phyloP scores from a whole-genome alignment of 2,113 vertebrate species.

The Paralichthys olivaceus region DNA sequence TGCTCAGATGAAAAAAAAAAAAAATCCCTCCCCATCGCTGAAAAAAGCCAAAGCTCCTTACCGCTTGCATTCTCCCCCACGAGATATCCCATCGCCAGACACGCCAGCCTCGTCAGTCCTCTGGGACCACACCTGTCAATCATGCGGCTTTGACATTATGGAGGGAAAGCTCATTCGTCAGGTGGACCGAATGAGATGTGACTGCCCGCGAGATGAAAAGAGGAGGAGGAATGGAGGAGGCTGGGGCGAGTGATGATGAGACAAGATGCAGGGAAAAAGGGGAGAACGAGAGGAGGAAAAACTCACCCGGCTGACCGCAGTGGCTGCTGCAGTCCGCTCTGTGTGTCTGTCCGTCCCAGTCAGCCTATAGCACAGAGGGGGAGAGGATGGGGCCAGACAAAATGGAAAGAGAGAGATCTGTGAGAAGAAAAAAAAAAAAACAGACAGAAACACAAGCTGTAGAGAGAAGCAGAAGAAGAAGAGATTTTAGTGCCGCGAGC shows the following conservation, averaged over 20 bases:
- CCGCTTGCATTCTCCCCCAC: conserved; percentile 25
- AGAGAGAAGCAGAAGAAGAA: conserved; percentile 46
- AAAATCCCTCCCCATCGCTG: not conserved
- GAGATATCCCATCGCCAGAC: conserved; percentile 37
- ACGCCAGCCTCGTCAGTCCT: conserved; percentile 38
- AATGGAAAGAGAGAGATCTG: conserved; percentile 49
- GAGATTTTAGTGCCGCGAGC: conserved; percentile 56
- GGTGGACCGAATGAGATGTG: conserved; percentile 49
- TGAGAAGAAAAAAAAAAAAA: not conserved
- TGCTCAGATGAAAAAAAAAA: not conserved
- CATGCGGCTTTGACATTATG: conserved; percentile 47
- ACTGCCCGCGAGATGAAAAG: conserved; percentile 33
- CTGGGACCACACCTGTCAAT: conserved; percentile 63
- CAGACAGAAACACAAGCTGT: conserved; percentile 37
- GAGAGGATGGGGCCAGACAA: conserved; percentile 54
- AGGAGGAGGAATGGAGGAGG: conserved; percentile 30
- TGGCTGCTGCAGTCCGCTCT: conserved; percentile 70
- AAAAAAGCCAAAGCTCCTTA: conserved; percentile 34
- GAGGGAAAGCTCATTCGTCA: conserved; percentile 55
- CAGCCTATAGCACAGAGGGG: conserved; percentile 54
- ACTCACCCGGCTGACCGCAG: conserved; percentile 73
- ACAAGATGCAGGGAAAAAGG: conserved; percentile 24
- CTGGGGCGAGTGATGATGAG: conserved; percentile 38
- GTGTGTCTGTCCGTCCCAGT: conserved; percentile 35
- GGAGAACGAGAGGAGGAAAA: conserved; percentile 41